Base-by-base conservation (phyloP, 1,140 invertebrate genomes). In the Eulimnadia texana region DNA sequence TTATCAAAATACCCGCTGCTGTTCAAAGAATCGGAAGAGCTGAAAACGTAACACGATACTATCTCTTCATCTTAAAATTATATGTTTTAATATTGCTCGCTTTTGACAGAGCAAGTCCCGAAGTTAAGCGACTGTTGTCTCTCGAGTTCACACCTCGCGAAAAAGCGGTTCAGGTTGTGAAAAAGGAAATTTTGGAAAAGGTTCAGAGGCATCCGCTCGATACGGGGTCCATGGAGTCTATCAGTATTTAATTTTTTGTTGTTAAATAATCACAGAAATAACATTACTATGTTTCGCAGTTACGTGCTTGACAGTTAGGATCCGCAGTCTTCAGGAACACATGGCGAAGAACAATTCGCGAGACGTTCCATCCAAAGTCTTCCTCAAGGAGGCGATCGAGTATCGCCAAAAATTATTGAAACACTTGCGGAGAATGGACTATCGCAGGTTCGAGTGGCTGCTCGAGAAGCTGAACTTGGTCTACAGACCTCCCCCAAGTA, bases 401-500 rank as follows among this genome's bases (percentile, higher is more conserved):
- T 82, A 80, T 69, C 77, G 90, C 53, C 85, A 83, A 66, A 87
- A 85, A 68, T 72, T 77, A 28, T 69, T 93, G 2, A 85, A 80
- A 66, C 72, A 74, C 59, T 70, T 93, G 22, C 73, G 88, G 28
- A 73, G 74, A 42, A 79, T 78, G 73, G 90, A 93, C 70, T 90
- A 91, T 70, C 84, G 83, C 66, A 80, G 83, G 52, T 93, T 88
- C 71, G 86, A 91, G 71, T 93, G 87, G 86, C 66, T 93, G n/a
- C 68, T 92, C 9, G 85, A 90, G 66, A 80, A 82, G 69, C 71
- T 94, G 1, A 82, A 89, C 66, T 74, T 94, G 63, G 75, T 82
- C 47, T 92, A 86, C 67, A 83, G 84, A 68, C 80, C 80, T 24
- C 69, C 74, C 62, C 81, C 84, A 3, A n/a, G n/a, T n/a, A n/a